Base-by-base conservation (phyloP, 2,888 invertebrate genomes). In the Drosophila trichaetosa region DNA sequence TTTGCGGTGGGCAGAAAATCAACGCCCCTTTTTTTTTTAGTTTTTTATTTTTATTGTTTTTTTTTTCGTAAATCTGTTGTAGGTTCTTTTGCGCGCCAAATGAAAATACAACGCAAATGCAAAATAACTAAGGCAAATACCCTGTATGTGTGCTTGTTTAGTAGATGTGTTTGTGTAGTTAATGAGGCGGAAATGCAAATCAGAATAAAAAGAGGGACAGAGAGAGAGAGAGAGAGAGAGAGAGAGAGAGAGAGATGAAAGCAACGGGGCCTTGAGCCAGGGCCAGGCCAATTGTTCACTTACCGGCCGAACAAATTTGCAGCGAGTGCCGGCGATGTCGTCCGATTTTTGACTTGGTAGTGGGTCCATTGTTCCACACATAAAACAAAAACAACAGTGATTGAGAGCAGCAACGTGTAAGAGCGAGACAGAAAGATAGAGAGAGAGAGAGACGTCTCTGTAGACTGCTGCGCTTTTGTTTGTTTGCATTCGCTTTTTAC, bases 381-480 rank as follows among this genome's bases (percentile, higher is more conserved):
- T 46, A 63, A 53, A 69, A 69, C 70, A 58, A 57, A 40, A 57
- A 42, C 57, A 42, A 57, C 31, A 18, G 21, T 18, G 27, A 38
- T 53, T 16, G 21, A 16, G 21, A 24, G 24, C 21, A 42, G 42
- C 10, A 11, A 59, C 36, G 2, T 21, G 7, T 46, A 46, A 24
- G 16, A 46, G 24, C 24, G 8, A 16, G 46, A 21, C 4, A 46
- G 13, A 21, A 2, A 13, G 29, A 11, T 8, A 27, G 29, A 46
- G 31, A 29, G 27, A 51, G 18, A 27, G 4, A 21, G 18, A 53
- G 46, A 40, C 29, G 36, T 54, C 33, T 24, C 11, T 49, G 46
- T 46, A 49, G 40, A 63, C 83, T 75, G 85, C 89, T 86, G 85
- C 89, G 85, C 85, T 86, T 86, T 86, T 89, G 89, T 89, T 89